Base-by-base conservation (phyloP, 2,113 vertebrate species). In the Anseranas semipalmata region DNA sequence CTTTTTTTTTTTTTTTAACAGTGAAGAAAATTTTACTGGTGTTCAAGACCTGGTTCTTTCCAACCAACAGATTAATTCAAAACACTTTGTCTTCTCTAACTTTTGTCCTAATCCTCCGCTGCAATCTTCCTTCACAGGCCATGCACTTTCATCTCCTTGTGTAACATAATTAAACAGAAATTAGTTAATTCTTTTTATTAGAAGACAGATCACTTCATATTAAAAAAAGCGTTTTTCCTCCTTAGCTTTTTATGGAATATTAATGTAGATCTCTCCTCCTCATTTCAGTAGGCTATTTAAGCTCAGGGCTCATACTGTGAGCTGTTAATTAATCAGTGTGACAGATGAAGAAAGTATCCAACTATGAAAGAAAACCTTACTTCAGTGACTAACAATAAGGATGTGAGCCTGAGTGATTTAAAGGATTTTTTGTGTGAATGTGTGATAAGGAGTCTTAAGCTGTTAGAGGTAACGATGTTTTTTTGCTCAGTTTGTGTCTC, bases 301-400 rank as follows among this genome's bases (percentile, higher is more conserved):
- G 93, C 86, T 97, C 96, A 93, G 91, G 87, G 85, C 87, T 96
- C 92, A 93, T 90, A 96, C 79, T 97, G 98, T 73, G 97, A 96
- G 91, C 93, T 85, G 97, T 97, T 98, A 98, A 98, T 98, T 98
- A 98, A 98, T 98, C 96, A 98, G 98, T 97, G 96, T 96, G 97
- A 97, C 97, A 96, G 97, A 98, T 96, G 97, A 98, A 98, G 96
- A 98, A 97, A 98, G 95, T 97, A 96, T 97, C 97, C 96, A 75
- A 93, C 91, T 96, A 95, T 94, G 91, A 97, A 98, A 97, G 94
- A 97, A 98, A 98, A 98, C 76, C 94, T 96, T 97, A 97, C 93
- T 93, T 97, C 92, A 92, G 87, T 68, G 72, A 83, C 92, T 86
- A 95, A 90, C 87, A 92, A 95, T 85, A 71, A 90, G 71, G 50